Conservation (phyloP, 2,888 invertebrate species). For the Dolichomitus sp. region DNA sequence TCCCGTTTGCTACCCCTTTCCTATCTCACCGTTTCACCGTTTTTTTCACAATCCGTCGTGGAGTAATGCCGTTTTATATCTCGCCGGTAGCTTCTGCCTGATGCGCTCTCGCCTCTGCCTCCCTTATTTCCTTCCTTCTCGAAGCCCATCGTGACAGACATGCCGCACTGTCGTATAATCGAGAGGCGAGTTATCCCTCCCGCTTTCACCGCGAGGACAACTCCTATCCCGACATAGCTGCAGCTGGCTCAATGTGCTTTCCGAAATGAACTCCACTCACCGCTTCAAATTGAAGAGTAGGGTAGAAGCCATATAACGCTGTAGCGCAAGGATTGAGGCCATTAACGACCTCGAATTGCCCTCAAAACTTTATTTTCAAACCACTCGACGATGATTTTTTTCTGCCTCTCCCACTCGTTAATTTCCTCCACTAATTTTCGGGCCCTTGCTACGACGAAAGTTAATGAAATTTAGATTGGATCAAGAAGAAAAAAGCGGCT, state of each 20-base stretch:
- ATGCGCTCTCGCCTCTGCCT: slow-evolving; percentile 27
- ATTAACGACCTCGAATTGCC: not conserved
- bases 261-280: slow-evolving; percentile 32
- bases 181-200: slow-evolving; percentile 50
- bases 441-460: not conserved
- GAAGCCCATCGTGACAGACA: slow-evolving; percentile 12
- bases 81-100: slow-evolving; percentile 10
- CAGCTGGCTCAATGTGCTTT: slow-evolving; percentile 40
- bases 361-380: not conserved
- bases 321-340: not conserved
- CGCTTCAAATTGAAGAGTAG: slow-evolving; percentile 8
- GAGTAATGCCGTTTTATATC: slow-evolving; percentile 53
- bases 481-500: slow-evolving; percentile 8
- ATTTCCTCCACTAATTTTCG: slow-evolving; percentile 2
- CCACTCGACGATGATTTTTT: not conserved
- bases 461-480: slow-evolving; percentile 47
- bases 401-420: not conserved
- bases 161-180: slow-evolving; percentile 54
- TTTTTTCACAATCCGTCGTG: slow-evolving; percentile 54
- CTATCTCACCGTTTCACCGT: slow-evolving; percentile 33
- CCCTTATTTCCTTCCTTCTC: slow-evolving; percentile 16
- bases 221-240: slow-evolving; percentile 22
- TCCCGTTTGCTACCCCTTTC: slow-evolving; percentile 49
- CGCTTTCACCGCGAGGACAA: slow-evolving; percentile 11
- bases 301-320: not conserved